Base-by-base conservation (phyloP, 2,888 invertebrate genomes). In the Mimachlamys varia region DNA sequence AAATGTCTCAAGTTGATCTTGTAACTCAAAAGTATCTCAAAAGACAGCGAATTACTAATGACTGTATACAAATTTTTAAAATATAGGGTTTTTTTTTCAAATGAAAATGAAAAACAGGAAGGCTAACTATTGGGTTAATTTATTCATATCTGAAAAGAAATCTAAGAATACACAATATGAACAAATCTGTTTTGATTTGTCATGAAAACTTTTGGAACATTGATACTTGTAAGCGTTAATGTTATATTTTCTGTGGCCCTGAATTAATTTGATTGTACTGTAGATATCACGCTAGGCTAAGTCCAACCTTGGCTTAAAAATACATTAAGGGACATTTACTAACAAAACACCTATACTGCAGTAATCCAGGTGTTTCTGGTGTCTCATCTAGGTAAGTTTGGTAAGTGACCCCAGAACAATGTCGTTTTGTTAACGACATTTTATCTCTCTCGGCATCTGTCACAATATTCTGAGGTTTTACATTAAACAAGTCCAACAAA, bases 181-280 rank as follows among this genome's bases (percentile, higher is more conserved):
- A 44, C 44, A 5, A 58, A 58, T 3, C 22, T 58, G 1, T 53
- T 10, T 5, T 15, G 15, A 53, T 33, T 12, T 33, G 33, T 76
- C 76, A 27, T 33, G 27, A 76, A 19, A n/a, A n/a, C n/a, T 15
- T 15, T 53, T 53, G 53, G 15, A 2, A 53, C 53, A 53, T 17
- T 53, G 5, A 7, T 33, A 76, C 76, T 33, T 12, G 27, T 27
- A 10, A 33, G n/a, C 7, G 2, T 2, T 58, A n/a, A n/a, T 15
- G 62, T 22, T 62, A n/a, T 62, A 10, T 76, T 33, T 33, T 76
- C 33, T 33, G 12, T 33, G 76, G 76, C 76, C 76, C 12, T 27
- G 76, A 76, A 76, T 62, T 62, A 62, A 62, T 76, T 76, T 76
- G 76, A 76, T 76, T 33, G 15, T 33, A 76, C 33, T 15, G n/a